A percentile compares a stretch with the other conserved stretches of the same genome.
Evolutionary conservation across 2,113 vertebrate genomes (phyloP).

Genomic region (Lophochroa leadbeateri): DNA sequence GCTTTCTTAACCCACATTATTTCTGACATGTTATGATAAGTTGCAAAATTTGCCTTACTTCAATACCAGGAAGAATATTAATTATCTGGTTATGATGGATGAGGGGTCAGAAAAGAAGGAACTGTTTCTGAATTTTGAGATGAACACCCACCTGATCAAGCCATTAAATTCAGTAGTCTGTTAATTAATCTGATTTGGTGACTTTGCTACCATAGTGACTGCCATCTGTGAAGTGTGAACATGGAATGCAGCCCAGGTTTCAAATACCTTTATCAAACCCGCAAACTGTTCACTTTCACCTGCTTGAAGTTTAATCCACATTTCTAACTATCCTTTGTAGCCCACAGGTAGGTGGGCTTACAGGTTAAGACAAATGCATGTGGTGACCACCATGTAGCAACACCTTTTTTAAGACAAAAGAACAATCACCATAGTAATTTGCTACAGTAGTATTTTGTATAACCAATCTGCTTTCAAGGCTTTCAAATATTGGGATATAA

Average conservation of each 20-base stretch:
- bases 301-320: not conserved
- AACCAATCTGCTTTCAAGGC: conserved; percentile 74
- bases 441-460: not conserved
- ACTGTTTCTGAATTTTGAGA: not conserved
- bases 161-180: not conserved
- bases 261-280: not conserved
- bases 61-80: not conserved
- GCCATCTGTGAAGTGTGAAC: not conserved
- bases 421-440: not conserved
- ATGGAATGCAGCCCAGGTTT: not conserved
- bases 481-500: conserved; percentile 76
- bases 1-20: not conserved
- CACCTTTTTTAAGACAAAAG: not conserved
- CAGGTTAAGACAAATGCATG: not conserved
- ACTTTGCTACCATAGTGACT: not conserved
- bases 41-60: not conserved
- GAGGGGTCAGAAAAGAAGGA: not conserved
- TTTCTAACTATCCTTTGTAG: not conserved
- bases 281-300: not conserved
- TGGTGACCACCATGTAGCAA: not conserved
- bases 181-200: not conserved
- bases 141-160: not conserved
- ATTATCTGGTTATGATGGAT: not conserved
- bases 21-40: not conserved
- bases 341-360: not conserved